Base-by-base conservation (phyloP, 2,888 invertebrate species). In the Xylota segnis region DNA sequence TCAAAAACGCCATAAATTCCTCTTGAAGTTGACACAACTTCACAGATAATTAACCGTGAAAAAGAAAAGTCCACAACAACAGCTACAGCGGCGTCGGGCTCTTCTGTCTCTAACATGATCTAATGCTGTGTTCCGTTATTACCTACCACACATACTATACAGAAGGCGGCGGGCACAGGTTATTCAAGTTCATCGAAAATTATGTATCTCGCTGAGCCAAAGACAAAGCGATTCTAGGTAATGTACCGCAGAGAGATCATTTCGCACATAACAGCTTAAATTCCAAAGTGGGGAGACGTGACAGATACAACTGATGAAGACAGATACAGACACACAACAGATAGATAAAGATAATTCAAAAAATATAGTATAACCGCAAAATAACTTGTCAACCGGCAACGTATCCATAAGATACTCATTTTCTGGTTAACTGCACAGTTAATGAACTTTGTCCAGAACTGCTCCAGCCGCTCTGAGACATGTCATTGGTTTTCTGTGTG, bases 141-240 rank as follows among this genome's bases (percentile, higher is more conserved):
- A 72, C 61, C 29, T 65, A 77, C 54, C 54, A 68, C 47, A 43
- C 27, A 32, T 10, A 10, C 18, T 16, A 32, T 10, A 10, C 18
- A 61, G 52, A 47, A 23, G 56, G 45, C 43, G 23, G 50, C 65
- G 32, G 58, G 70, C 50, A 23, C 23, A 71, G 83, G 83, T 83
- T 77, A 83, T 68, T 83, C 45, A 83, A 83, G 83, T 78, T 78
- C 78, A 78, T 50, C 23, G n/a, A 37, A 74, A 61, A 81, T 61
- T 74, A 66, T 66, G n/a, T 43, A 58, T 59, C 52, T 70, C 40
- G n/a, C 37, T 59, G 63, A 65, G 63, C 63, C 70, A 59, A 71
- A 72, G 59, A 78, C 77, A 77, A 77, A 83, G 77, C 66, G 47
- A 56, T 66, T 72, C 27, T 40, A 32, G 50, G 68, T 78, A 74